A percentile compares a stretch with the other conserved stretches of the same genome.
phyloP scores from a whole-genome alignment of 2,797 vertebrate species.

The Galago senegalensis region DNA sequence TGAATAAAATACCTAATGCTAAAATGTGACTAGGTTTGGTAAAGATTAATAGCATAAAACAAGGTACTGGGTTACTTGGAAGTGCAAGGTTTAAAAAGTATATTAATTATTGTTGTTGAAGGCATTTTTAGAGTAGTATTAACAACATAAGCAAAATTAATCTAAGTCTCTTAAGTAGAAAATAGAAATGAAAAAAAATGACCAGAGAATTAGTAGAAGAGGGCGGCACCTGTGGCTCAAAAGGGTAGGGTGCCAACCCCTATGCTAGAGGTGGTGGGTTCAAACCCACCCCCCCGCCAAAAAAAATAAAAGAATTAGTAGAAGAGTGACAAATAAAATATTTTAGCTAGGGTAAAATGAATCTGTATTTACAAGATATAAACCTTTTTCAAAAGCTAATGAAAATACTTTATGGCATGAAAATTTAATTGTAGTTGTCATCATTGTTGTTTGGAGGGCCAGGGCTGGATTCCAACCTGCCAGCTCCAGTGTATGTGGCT shows the following conservation, averaged over 20 bases:
- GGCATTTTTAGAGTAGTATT: conserved; percentile 7
- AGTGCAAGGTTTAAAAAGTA: not conserved
- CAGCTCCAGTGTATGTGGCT: too few relatives aligned
- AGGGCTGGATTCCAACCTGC: too few relatives aligned
- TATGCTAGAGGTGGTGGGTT: too few relatives aligned
- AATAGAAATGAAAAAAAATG: not conserved
- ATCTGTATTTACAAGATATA: not conserved
- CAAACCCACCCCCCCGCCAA: too few relatives aligned
- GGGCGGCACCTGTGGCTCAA: too few relatives aligned
- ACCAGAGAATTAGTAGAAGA: not conserved
- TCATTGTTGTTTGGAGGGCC: too few relatives aligned
- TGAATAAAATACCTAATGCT: not conserved
- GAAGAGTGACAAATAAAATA: not conserved
- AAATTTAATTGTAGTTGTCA: too few relatives aligned
- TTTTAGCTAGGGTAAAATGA: not conserved
- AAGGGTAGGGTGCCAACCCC: too few relatives aligned
- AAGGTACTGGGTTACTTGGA: not conserved
- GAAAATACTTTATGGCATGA: not conserved
- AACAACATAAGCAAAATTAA: not conserved
- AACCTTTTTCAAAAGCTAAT: conserved; percentile 13
- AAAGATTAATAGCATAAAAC: not conserved
- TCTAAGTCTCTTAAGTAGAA: not conserved
- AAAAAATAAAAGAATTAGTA: not conserved
- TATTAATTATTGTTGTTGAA: not conserved
- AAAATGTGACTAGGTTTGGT: not conserved